Evolutionary conservation across 2,797 vertebrate genomes (phyloP), one percentile per base, ranked within the genome.

Genomic region (Pseudomugil gertrudae): DNA sequence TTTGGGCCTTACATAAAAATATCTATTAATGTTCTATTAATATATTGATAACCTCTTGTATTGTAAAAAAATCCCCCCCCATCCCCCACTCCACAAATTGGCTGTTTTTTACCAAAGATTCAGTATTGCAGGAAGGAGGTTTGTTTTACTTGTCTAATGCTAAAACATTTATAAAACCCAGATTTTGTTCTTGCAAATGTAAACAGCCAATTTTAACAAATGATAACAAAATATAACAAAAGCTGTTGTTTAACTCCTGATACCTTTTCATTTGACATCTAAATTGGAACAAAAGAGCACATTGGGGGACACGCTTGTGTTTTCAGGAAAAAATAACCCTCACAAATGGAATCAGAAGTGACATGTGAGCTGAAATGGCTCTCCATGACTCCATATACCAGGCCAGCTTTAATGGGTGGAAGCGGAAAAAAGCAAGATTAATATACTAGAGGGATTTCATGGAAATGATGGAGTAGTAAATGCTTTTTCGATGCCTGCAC

Each of bases 321-420:
- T 21, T 47, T 47, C 15, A 47, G 47, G 4, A 48, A 43, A n/a
- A n/a, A 45, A 47, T 11, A 47, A 17, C 24, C 15, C 15, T 58
- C 24, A 43, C 15, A 53, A 48, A 78, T 88, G 87, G 76, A 69
- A 89, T 90, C 75, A 32, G 4, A 32, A 85, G 50, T 72, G 64
- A 61, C 73, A 74, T 69, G 78, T 64, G 66, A 81, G 80, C 74
- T 83, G 80, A 88, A 86, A 78, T 76, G 72, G 71, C 67, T 74
- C 78, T 86, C 86, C 79, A 88, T 84, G 89, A 89, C 85, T 85
- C 87, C 81, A 90, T 89, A 78, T 85, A 74, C 69, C 72, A 81
- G 84, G 74, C 81, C 90, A 84, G 81, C 77, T 74, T 47, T 64
- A 74, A 79, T 81, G 86, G 72, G 66, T 74, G 78, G 81, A 83